Base-by-base conservation (phyloP, 2,797 vertebrate genomes). In the Gadopsis bispinosus region DNA sequence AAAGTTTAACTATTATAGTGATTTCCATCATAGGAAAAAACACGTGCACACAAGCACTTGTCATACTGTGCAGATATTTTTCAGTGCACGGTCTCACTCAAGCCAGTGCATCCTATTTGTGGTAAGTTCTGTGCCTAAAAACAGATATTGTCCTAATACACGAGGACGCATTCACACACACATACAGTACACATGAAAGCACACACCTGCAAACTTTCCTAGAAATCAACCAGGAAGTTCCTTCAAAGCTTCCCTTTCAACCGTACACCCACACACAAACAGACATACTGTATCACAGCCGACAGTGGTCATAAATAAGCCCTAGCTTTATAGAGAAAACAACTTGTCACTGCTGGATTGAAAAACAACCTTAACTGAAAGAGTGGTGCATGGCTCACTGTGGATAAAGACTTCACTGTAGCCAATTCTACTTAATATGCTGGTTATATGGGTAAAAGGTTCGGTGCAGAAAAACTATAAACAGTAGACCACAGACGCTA, bases 231-330 rank as follows among this genome's bases (percentile, higher is more conserved):
- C 77, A 82, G 41, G 48, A 80, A 50, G 41, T 80, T 58, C 9
- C 62, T 77, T 75, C 33, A 66, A 62, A 75, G 63, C 20, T 29
- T 59, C 39, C 31, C 39, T 61, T 65, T 35, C 50, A 64, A 53
- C 29, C 7, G 45, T 33, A 55, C 50, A 29, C 22, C 20, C 41
- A 37, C 60, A 78, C 66, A 73, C 10, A 73, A 19, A 72, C 62
- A 41, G 35, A 65, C 43, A 75, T 55, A 53, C 39, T 71, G 69
- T 48, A 65, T 22, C 68, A 48, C 55, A 62, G 71, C 68, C 77
- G 35, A 82, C 76, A 72, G 55, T 3, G 69, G 61, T 69, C 77
- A 77, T 84, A 84, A 89, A 90, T 70, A 80, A 80, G 68, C 69
- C 60, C 69, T 45, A 63, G 59, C 59, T 62, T 84, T 43, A 70